These are phyloP conservation scores for Contarinia nasturtii DNA, from an alignment of 1,140 invertebrate species.

Conservation along the genomic window DNA sequence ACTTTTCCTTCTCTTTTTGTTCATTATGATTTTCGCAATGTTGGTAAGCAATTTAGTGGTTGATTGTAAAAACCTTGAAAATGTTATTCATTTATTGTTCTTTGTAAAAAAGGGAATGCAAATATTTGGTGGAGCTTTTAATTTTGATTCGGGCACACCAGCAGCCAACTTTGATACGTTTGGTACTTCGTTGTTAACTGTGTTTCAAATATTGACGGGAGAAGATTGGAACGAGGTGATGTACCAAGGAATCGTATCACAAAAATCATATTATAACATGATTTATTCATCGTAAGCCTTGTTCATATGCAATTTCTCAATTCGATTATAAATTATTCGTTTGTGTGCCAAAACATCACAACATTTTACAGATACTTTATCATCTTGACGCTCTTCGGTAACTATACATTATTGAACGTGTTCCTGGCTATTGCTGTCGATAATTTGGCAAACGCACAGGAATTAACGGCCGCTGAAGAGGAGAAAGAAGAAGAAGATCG, in stretches of 20 bases:
- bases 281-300: constrained; percentile 71
- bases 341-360: neutral
- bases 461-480: constrained; percentile 97
- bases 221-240: constrained; percentile 99
- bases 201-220: constrained; percentile 97
- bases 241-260: constrained; percentile 95
- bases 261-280: constrained; percentile 68
- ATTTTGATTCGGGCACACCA: constrained; percentile 85
- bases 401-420: constrained; percentile 99
- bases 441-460: constrained; percentile 99
- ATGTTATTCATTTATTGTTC: too few species aligned
- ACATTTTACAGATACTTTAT: constrained; percentile 59
- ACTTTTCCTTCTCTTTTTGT: constrained; percentile 98
- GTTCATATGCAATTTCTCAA: neutral
- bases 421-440: constrained; percentile 99
- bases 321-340: neutral
- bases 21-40: constrained; percentile 99
- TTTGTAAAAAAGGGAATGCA: too few species aligned
- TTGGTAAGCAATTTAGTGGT: constrained; percentile 93
- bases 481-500: constrained; percentile 91
- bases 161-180: constrained; percentile 99
- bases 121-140: constrained; percentile 92
- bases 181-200: constrained; percentile 95
- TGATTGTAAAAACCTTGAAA: too few species aligned
- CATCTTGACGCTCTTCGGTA: constrained; percentile 96